phyloP scores from a whole-genome alignment of 2,888 invertebrate species.

The Eurytoma adleriae region DNA sequence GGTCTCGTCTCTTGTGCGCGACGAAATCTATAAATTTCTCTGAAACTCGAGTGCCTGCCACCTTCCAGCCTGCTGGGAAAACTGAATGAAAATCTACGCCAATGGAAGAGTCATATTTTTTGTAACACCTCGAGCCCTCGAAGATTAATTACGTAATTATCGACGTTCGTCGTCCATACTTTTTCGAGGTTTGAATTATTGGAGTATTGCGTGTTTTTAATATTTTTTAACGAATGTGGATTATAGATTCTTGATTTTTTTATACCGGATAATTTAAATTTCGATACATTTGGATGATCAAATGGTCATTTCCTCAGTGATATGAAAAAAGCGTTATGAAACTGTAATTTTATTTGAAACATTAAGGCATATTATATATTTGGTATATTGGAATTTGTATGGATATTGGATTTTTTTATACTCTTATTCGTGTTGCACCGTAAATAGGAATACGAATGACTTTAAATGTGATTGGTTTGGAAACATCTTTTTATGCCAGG shows the following conservation, averaged over 20 bases:
- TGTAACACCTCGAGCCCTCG: neutral
- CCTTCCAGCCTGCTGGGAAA: conserved; percentile 6
- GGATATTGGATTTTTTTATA: conserved; percentile 6
- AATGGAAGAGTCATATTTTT: conserved; percentile 19
- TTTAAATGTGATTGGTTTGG: neutral
- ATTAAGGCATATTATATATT: neutral
- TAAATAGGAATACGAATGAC: neutral
- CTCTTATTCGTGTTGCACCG: neutral
- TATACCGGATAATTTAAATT: too few relatives aligned
- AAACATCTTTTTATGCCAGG: neutral
- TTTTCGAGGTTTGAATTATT: neutral
- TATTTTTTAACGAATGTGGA: neutral
- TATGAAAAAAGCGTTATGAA: too few relatives aligned
- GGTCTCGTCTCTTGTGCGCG: neutral
- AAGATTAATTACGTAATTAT: conserved; percentile 31
- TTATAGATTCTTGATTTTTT: too few relatives aligned
- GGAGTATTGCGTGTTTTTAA: neutral
- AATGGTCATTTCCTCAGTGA: too few relatives aligned
- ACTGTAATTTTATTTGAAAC: neutral
- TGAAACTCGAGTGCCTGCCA: neutral
- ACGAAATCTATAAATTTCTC: conserved; percentile 38
- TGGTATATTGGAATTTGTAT: neutral
- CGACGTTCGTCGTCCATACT: neutral
- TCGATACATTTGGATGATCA: too few relatives aligned
- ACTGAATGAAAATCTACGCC: conserved; percentile 27